phyloP scores from a whole-genome alignment of 2,888 invertebrate species.

The Cancer borealis region DNA sequence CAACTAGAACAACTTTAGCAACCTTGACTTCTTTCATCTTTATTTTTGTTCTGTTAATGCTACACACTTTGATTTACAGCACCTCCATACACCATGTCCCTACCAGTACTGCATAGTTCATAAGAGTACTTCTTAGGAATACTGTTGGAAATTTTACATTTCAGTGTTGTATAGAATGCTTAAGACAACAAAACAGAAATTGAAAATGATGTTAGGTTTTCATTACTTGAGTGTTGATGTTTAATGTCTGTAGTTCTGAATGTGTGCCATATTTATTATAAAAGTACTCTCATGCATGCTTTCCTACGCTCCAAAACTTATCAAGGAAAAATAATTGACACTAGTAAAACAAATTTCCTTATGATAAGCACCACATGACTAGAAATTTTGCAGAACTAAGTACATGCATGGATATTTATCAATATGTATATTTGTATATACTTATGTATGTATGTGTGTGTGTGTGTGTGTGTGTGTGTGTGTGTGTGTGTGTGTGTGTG shows the following conservation, averaged over 20 bases:
- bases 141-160: not conserved
- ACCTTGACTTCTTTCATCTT: not conserved
- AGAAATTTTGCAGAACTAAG: not conserved
- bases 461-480: no score
- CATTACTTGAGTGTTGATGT: not conserved
- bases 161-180: not conserved
- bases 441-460: not conserved
- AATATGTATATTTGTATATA: no score
- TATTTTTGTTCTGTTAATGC: conserved; percentile 27
- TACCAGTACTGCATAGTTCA: not conserved
- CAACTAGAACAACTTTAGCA: conserved; percentile 36
- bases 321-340: not conserved
- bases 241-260: conserved; percentile 37
- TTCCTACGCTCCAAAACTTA: not conserved
- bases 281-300: not conserved
- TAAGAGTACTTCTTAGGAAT: not conserved
- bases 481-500: no score
- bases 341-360: not conserved
- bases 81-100: not conserved
- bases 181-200: not conserved
- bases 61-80: not conserved
- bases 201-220: conserved; percentile 5
- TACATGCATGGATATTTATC: no score
- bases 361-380: not conserved
- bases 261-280: not conserved